Conservation (phyloP, 2,888 invertebrate genomes). For the Drosophila aldrichi region DNA sequence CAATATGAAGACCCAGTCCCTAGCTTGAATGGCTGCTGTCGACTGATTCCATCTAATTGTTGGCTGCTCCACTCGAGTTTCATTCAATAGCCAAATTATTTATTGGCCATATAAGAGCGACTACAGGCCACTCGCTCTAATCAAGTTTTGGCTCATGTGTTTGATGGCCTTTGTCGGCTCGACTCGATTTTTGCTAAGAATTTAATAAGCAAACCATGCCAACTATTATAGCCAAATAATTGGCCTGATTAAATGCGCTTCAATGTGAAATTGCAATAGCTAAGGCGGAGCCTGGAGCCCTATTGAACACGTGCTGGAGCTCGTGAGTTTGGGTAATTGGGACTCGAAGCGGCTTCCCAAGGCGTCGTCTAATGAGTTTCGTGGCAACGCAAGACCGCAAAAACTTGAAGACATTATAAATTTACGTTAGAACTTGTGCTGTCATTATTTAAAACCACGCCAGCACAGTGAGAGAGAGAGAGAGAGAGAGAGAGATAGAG, state of each 20-base stretch:
- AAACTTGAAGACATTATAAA: slow-evolving; percentile 62
- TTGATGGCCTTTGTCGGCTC: slow-evolving; percentile 35
- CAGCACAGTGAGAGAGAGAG: not conserved
- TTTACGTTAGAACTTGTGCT: slow-evolving; percentile 40
- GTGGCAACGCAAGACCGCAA: slow-evolving; percentile 50
- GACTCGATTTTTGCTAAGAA: not conserved
- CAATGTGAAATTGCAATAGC: not conserved
- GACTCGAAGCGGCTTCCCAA: slow-evolving; percentile 4
- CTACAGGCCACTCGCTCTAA: not conserved
- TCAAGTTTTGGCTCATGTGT: slow-evolving; percentile 6
- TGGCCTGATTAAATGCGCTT: slow-evolving; percentile 18
- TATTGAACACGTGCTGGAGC: not conserved
- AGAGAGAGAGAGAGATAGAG: too few relatives aligned
- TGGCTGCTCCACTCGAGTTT: slow-evolving; percentile 35
- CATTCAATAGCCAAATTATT: slow-evolving; percentile 51
- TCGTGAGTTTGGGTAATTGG: slow-evolving; percentile 16
- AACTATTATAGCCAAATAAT: slow-evolving; percentile 12
- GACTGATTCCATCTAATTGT: slow-evolving; percentile 52
- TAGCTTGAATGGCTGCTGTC: slow-evolving; percentile 9
- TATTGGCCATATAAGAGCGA: slow-evolving; percentile 38
- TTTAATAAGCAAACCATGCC: slow-evolving; percentile 25
- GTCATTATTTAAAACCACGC: slow-evolving; percentile 36
- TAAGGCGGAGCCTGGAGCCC: not conserved
- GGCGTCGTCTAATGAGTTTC: slow-evolving; percentile 40
- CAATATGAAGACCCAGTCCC: slow-evolving; percentile 31